These are phyloP conservation scores for Drosophila nr. perissopoda DNA, from an alignment of 2,888 invertebrate species.

Conservation along the genomic window DNA sequence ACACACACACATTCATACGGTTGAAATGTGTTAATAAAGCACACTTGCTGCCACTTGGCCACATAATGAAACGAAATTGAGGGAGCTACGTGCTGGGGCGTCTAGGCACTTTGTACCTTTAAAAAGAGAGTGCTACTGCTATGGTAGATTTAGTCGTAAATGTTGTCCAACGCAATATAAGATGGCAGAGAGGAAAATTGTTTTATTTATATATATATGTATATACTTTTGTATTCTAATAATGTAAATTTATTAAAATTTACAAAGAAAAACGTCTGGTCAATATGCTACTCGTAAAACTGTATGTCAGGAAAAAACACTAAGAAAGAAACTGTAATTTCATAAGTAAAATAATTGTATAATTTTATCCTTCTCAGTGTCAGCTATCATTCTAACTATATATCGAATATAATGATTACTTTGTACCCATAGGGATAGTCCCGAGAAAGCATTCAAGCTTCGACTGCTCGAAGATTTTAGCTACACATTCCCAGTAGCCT, in stretches of 20 bases:
- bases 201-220: not conserved
- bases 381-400: not conserved
- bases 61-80: slow-evolving; percentile 80
- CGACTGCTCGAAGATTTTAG: slow-evolving; percentile 13
- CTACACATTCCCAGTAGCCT: slow-evolving; percentile 6
- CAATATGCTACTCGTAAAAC: not conserved
- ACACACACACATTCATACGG: slow-evolving; percentile 11
- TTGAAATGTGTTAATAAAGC: slow-evolving; percentile 79
- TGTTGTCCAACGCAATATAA: not conserved
- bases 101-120: slow-evolving; percentile 29
- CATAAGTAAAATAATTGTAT: not conserved
- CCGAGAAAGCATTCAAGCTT: slow-evolving; percentile 13
- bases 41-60: slow-evolving; percentile 81
- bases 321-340: not conserved
- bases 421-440: not conserved
- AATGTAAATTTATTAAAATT: not conserved
- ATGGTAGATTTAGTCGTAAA: slow-evolving; percentile 16
- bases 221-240: not conserved
- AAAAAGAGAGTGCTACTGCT: slow-evolving; percentile 33
- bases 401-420: not conserved
- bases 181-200: not conserved
- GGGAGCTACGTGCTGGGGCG: slow-evolving; percentile 59
- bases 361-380: not conserved
- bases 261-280: not conserved
- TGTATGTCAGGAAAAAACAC: not conserved